Base-by-base conservation (phyloP, 2,888 invertebrate species). In the Platynereis dumerilii region DNA sequence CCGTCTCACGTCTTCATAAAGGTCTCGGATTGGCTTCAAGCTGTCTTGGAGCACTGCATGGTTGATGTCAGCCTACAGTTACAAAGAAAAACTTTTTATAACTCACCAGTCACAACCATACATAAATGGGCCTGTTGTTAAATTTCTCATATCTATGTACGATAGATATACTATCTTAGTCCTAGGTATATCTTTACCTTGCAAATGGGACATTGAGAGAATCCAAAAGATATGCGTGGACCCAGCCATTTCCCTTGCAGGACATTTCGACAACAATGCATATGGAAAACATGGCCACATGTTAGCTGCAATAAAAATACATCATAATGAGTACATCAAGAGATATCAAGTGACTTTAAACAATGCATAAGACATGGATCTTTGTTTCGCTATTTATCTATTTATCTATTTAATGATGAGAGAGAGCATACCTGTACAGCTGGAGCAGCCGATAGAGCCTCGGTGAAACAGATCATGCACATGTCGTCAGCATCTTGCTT, bases 381-480 rank as follows among this genome's bases (percentile, higher is more conserved):
- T n/a, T n/a, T n/a, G n/a, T n/a, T n/a, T n/a, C n/a, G n/a, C n/a
- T n/a, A n/a, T n/a, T n/a, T n/a, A n/a, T n/a, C n/a, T n/a, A n/a
- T n/a, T n/a, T n/a, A n/a, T n/a, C n/a, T n/a, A n/a, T n/a, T n/a
- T n/a, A n/a, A n/a, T n/a, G n/a, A n/a, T n/a, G n/a, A n/a, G n/a
- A n/a, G n/a, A n/a, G n/a, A 57, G 39, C 1, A 10, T 58, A 80
- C 80, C 87, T 93, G 92, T 79, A 97, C 89, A 1, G 96, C 93
- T 12, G 98, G 98, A 0, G 97, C 96, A 72, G 93, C 95, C 34
- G 95, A 92, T 52, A 98, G 86, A 0, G 97, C 95, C 83, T 98
- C 98, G 0, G 96, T 95, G 85, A 98, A 98, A 84, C 98, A 98
- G 76, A 98, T 94, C 94, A 98, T 97, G 85, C 98, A 98, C 94